These are phyloP conservation scores for Microvelia longipes DNA, from an alignment of 1,140 invertebrate genomes.

Conservation along the genomic window DNA sequence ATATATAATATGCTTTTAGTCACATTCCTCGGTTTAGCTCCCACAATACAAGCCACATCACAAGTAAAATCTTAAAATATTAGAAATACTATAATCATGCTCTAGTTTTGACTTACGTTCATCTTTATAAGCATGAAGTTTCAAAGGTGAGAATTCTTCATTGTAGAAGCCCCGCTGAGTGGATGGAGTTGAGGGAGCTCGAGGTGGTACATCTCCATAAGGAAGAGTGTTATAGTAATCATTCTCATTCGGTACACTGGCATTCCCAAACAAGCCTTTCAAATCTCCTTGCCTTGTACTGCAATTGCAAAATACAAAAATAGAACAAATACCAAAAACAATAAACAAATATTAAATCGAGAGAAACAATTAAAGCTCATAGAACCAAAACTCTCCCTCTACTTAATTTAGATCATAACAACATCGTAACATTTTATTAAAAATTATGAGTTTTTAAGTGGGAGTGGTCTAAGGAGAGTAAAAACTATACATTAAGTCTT, in stretches of 20 bases:
- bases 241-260: conserved; percentile 45
- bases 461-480: too few relatives aligned
- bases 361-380: not conserved
- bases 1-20: too few relatives aligned
- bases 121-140: conserved; percentile 43
- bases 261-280: conserved; percentile 58
- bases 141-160: conserved; percentile 74
- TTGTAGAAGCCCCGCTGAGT: conserved; percentile 85
- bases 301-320: conserved; percentile 28
- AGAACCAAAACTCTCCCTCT: too few relatives aligned
- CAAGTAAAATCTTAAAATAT: too few relatives aligned
- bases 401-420: too few relatives aligned
- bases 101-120: conserved; percentile 24
- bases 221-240: conserved; percentile 72
- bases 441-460: too few relatives aligned
- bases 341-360: not conserved
- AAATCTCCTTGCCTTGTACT: conserved; percentile 57
- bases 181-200: conserved; percentile 48
- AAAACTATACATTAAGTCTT: too few relatives aligned
- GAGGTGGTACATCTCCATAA: conserved; percentile 56
- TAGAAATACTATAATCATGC: too few relatives aligned
- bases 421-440: too few relatives aligned
- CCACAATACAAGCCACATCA: too few relatives aligned
- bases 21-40: too few relatives aligned
- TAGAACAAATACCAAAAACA: not conserved